Evolutionary conservation across 2,888 invertebrate genomes (phyloP), one percentile per base, ranked within the genome.

Genomic region (Xestia c-nigrum): DNA sequence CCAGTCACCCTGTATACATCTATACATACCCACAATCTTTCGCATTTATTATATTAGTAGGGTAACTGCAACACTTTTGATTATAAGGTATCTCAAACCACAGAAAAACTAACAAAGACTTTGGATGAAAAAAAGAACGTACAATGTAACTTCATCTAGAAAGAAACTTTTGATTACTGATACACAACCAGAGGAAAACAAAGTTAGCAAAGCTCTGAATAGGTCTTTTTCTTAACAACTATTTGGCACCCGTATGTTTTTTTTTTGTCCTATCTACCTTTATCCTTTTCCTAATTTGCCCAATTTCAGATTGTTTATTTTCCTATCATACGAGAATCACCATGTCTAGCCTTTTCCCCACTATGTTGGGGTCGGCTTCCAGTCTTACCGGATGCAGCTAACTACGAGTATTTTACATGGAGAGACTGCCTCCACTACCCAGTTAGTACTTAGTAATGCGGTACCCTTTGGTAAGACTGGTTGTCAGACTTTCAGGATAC

Each of bases 131-230:
- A 72, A n/a, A 12, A 31, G n/a, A 31, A 31, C 31, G 6, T 21
- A 16, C n/a, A n/a, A 63, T 14, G 74, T n/a, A 52, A 74, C 50
- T 63, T 31, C 0, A 52, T 63, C 4, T 14, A n/a, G 31, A 61
- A 43, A 31, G 43, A 50, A 74, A 61, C 40, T 61, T 61, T 14
- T 52, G 59, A 47, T 72, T 74, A 74, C 47, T 72, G 61, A 74
- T 31, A 61, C 21, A 9, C 16, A 24, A 24, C 21, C 21, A 40
- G 21, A 50, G 16, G 19, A 47, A 38, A 31, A 46, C 24, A 46
- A 64, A 76, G 46, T 74, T 72, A 59, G n/a, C 57, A 12, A 24
- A 57, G 46, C 10, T n/a, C n/a, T 38, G 21, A 73, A 73, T 19
- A 73, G 19, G 4, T 47, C 12, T 40, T 73, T 61, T 52, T 52